Base-by-base conservation (phyloP, 2,888 invertebrate species). In the Epirrita christyi region DNA sequence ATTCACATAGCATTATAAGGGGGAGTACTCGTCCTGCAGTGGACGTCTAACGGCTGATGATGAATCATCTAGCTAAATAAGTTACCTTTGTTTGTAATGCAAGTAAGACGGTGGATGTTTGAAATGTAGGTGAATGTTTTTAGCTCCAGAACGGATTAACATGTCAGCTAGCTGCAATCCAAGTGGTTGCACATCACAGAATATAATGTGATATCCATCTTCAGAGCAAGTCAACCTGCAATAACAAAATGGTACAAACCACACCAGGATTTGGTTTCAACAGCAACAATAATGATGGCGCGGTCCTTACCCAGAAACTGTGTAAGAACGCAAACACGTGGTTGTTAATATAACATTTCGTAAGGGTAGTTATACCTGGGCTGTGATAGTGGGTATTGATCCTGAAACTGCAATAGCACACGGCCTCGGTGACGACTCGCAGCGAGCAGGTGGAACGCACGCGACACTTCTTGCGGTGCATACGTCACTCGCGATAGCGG, bases 401-500 rank as follows among this genome's bases (percentile, higher is more conserved):
- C 70, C 0, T 57, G 51, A 11, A 82, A 54, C 2, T 64, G 63
- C 15, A 87, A 61, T 14, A 86, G 67, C 32, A 76, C 81, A 0
- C 84, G 74, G 14, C 86, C 87, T 13, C 80, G 75, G 53, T 85
- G 82, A 1, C 68, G 64, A 50, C 79, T 78, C 13, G 70, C 66
- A 3, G 78, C 75, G 38, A 85, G 64, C 45, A 85, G 69, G 0
- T 76, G 76, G 59, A 83, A 75, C 0, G 86, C 86, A 2, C 82
- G 76, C 1, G 78, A 6, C 2, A 67, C 81, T 0, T 81, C 77
- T 0, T 53, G 41, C 2, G 80, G 63, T 0, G 62, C 47, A 58
- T 74, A 85, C 13, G 72, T 68, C 13, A 81, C 76, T 21, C 80
- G 76, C 0, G 84, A 68, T 44, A 88, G 63, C 0, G 86, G 86